Evolutionary conservation across 2,113 vertebrate genomes (phyloP).

Genomic region (Recurvirostra avosetta): DNA sequence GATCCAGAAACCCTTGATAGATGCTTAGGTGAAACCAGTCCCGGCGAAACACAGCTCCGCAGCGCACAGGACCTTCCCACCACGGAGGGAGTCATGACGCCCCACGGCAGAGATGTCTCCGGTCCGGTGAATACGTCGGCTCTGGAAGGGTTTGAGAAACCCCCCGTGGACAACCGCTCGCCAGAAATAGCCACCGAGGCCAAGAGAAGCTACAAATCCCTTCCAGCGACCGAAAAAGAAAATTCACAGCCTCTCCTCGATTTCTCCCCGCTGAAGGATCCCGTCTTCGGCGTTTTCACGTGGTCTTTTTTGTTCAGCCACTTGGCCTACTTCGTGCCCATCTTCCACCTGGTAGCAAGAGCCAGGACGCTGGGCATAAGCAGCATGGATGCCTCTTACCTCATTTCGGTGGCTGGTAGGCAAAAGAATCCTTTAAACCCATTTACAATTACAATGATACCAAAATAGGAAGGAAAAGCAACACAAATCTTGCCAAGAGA

Average conservation of each 20-base stretch:
- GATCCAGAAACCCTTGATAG: neutral
- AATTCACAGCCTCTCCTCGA: constrained; percentile 69
- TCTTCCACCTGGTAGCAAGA: constrained; percentile 88
- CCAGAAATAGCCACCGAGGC: constrained; percentile 5
- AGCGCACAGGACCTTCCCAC: neutral
- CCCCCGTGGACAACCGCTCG: neutral
- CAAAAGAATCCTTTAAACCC: neutral
- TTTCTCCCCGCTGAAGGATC: constrained; percentile 84
- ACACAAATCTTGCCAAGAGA: neutral
- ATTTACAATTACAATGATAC: neutral
- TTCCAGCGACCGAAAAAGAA: neutral
- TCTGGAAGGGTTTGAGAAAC: neutral
- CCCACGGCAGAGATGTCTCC: neutral
- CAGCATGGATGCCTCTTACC: constrained; percentile 88
- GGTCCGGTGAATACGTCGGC: neutral
- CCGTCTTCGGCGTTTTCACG: constrained; percentile 89
- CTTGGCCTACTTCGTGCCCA: constrained; percentile 88
- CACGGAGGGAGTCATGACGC: neutral
- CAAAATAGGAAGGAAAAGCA: neutral
- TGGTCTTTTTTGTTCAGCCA: constrained; percentile 93
- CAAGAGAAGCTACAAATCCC: neutral
- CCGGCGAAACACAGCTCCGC: fast-evolving
- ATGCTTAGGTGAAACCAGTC: neutral
- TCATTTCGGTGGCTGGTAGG: constrained; percentile 89
- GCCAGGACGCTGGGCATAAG: constrained; percentile 85